Percentiles rank a stretch among this genome's conserved stretches.
phyloP scores from a whole-genome alignment of 2,797 vertebrate species.

The Dallia pectoralis region DNA sequence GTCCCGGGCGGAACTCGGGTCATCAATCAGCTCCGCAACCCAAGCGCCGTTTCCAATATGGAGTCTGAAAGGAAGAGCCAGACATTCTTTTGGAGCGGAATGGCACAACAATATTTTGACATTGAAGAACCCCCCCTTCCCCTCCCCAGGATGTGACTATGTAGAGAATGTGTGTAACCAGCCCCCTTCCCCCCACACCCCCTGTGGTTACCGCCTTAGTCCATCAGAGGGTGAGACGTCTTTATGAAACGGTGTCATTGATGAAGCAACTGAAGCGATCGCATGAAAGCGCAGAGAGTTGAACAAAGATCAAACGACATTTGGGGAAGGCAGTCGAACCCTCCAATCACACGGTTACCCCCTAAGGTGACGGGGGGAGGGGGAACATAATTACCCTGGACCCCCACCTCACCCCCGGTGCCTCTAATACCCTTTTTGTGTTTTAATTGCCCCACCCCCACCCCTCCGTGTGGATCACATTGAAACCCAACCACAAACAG shows the following conservation, averaged over 20 bases:
- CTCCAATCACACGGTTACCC: constrained; percentile 39
- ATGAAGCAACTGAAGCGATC: constrained; percentile 64
- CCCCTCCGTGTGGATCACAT: constrained; percentile 72
- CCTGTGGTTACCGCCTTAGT: constrained; percentile 48
- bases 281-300: constrained; percentile 23
- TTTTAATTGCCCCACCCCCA: constrained; percentile 74
- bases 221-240: constrained; percentile 49
- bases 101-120: constrained; percentile 47
- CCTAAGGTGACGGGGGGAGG: constrained; percentile 56
- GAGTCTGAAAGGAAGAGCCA: constrained; percentile 36
- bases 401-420: constrained; percentile 62
- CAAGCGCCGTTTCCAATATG: constrained; percentile 6
- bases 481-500: constrained; percentile 68
- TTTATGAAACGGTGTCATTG: constrained; percentile 63
- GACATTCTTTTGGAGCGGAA: constrained; percentile 29
- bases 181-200: constrained; percentile 26
- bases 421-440: constrained; percentile 78
- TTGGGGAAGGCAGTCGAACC: constrained; percentile 72
- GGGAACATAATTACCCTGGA: constrained; percentile 68
- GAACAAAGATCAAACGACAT: constrained; percentile 61
- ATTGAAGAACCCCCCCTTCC: constrained; percentile 33
- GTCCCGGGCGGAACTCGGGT: constrained; percentile 39
- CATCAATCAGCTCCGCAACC: constrained; percentile 32
- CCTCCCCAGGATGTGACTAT: constrained; percentile 60
- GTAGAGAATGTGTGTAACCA: constrained; percentile 54